A percentile compares a stretch with the other conserved stretches of the same genome.
Conservation (phyloP, 2,888 invertebrate genomes). For the Meandrusa payeni region DNA sequence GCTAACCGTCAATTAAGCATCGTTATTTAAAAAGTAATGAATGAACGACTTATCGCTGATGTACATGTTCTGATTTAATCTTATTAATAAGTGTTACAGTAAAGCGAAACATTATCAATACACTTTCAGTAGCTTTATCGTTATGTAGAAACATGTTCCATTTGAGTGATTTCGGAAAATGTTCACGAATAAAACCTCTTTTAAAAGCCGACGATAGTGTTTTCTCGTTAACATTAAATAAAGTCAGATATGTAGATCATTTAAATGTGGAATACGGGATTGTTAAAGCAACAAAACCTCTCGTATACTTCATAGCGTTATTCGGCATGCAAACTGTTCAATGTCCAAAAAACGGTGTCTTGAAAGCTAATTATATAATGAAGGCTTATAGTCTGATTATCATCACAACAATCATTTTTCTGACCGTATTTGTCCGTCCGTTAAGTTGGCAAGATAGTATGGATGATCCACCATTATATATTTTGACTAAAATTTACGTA, state of each 20-base stretch:
- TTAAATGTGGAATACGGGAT: constrained; percentile 33
- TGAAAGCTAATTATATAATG: constrained; percentile 29
- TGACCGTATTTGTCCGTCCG: constrained; percentile 35
- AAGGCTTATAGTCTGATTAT: constrained; percentile 42
- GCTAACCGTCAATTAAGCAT: constrained; percentile 10
- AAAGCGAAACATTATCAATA: neutral
- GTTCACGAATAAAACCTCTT: constrained; percentile 8
- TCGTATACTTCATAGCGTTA: constrained; percentile 40
- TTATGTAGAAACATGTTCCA: constrained; percentile 27
- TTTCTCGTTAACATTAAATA: constrained; percentile 31
- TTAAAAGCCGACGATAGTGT: constrained; percentile 17
- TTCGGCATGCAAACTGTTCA: constrained; percentile 44
- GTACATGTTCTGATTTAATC: constrained; percentile 12
- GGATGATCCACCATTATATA: constrained; percentile 47
- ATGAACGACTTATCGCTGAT: neutral
- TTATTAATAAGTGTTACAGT: neutral
- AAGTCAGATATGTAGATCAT: constrained; percentile 21
- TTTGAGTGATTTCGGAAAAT: constrained; percentile 28
- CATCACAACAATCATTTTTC: constrained; percentile 29
- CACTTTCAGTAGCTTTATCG: neutral
- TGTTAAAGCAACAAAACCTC: constrained; percentile 43
- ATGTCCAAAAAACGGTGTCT: constrained; percentile 34
- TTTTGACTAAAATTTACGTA: constrained; percentile 44
- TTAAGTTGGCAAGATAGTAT: constrained; percentile 41
- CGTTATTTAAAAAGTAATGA: constrained; percentile 1